These are phyloP conservation scores for Cyclophora albipunctata DNA, from an alignment of 2,888 invertebrate genomes.

Conservation along the genomic window DNA sequence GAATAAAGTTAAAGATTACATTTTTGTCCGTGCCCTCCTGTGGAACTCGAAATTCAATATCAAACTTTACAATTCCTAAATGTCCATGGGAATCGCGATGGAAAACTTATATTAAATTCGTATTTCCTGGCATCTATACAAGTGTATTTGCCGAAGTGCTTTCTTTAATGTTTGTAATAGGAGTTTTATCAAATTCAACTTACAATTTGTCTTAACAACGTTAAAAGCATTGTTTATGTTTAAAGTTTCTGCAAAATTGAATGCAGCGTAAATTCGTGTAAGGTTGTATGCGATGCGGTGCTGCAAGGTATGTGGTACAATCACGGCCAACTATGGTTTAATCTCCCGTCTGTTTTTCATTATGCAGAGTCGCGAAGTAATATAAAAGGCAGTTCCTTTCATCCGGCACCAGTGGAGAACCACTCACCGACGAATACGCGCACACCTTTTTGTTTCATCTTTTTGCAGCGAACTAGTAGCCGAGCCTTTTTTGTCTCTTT, in stretches of 20 bases:
- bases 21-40: conserved; percentile 18
- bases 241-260: no score
- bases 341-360: conserved; percentile 8
- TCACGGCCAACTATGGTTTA: conserved; percentile 4
- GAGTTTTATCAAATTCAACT: conserved; percentile 3
- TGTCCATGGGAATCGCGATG: conserved; percentile 12
- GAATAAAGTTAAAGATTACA: conserved; percentile 15
- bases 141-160: conserved; percentile 11
- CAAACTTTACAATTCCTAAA: conserved; percentile 22
- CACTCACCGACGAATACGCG: conserved; percentile 22
- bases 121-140: conserved; percentile 12
- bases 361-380: conserved; percentile 1
- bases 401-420: conserved; percentile 22
- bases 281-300: no score
- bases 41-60: conserved; percentile 27
- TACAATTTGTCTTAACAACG: no score
- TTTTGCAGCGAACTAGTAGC: conserved; percentile 31
- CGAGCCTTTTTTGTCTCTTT: conserved; percentile 51
- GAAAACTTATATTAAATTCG: conserved; percentile 18
- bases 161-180: conserved; percentile 5
- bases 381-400: conserved; percentile 27
- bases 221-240: no score
- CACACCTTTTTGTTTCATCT: conserved; percentile 33
- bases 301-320: background rate
- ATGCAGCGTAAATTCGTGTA: no score